Evolutionary conservation across 1,140 invertebrate species (phyloP).

Genomic region (Mya arenaria): DNA sequence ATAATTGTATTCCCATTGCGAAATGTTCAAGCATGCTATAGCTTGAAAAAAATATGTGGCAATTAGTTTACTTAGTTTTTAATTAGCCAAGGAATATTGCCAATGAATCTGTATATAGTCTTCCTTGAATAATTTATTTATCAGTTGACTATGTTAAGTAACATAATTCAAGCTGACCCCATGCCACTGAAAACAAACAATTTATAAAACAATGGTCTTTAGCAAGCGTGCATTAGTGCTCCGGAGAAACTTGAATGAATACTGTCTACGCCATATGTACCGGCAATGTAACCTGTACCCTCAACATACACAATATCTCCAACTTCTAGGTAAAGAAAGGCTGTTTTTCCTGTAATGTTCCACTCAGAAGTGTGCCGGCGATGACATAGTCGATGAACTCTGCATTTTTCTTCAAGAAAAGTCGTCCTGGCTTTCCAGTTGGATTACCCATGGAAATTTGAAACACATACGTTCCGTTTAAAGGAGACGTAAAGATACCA

Average conservation of each 20-base stretch:
- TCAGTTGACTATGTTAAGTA: too few species aligned
- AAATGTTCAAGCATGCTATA: too few species aligned
- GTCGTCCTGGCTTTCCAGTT: not conserved
- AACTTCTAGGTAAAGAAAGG: not conserved
- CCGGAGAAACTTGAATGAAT: constrained; percentile 10
- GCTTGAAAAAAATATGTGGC: too few species aligned
- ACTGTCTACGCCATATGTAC: not conserved
- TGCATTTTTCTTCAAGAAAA: constrained; percentile 2
- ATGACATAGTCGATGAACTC: not conserved
- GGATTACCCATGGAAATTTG: not conserved
- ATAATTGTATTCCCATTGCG: too few species aligned
- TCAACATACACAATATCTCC: constrained; percentile 21
- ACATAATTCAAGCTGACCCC: too few species aligned
- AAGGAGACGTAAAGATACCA: constrained; percentile 9
- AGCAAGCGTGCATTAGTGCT: not conserved
- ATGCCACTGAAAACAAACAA: too few species aligned
- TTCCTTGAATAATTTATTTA: too few species aligned
- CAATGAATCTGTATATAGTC: too few species aligned
- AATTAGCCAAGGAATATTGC: too few species aligned
- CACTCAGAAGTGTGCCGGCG: constrained; percentile 22
- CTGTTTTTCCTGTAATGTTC: constrained; percentile 5
- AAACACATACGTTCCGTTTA: constrained; percentile 18
- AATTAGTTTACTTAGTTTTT: too few species aligned
- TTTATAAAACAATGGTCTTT: too few species aligned
- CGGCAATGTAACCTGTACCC: constrained; percentile 1